Base-by-base conservation (phyloP, 2,113 vertebrate species). In the Halichoeres trimaculatus region DNA sequence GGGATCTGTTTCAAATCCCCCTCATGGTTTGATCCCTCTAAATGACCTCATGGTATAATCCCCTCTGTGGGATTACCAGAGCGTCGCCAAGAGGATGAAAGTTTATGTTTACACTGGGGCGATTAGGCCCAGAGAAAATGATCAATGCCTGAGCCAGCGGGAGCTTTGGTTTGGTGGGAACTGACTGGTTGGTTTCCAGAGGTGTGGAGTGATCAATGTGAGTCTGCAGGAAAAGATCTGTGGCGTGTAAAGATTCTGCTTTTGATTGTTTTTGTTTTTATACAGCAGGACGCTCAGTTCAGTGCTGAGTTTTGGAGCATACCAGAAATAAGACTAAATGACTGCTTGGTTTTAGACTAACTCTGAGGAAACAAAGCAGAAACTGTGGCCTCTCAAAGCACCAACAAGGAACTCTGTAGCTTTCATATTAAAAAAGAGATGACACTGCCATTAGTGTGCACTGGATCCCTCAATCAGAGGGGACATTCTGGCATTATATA, bases 1-100 rank as follows among this genome's bases (percentile, higher is more conserved):
- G 2, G 67, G 81, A 86, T 91, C 72, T 75, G 76, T 89, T 89
- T 89, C 88, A 84, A 79, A 88, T 80, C 81, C 75, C 17, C 22
- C 26, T 10, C 4, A 1, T 7, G 52, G 40, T 76, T 57, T 84
- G 60, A 85, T 85, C 68, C 78, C 59, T 40, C 56, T 51, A 45
- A 58, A 77, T 60, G 24, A 84, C 63, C 76, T 76, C 38, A 11
- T 1, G 1, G 16, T 71, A 30, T 88, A 89, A 88, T 88, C 84
- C 54, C 72, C 50, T 24, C 24, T 0, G 58, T 3, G 41, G 76
- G 78, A 88, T 91, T 88, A 84, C 4, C 9, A 58, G 10, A 19
- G 43, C 36, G 20, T 9, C 71, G 68, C 70, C 65, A 22, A 38
- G 67, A 63, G 66, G 65, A 89, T 83, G 53, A 76, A 70, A 81